Evolutionary conservation across 2,888 invertebrate genomes (phyloP).

Genomic region (Dinocampus coccinellae): DNA sequence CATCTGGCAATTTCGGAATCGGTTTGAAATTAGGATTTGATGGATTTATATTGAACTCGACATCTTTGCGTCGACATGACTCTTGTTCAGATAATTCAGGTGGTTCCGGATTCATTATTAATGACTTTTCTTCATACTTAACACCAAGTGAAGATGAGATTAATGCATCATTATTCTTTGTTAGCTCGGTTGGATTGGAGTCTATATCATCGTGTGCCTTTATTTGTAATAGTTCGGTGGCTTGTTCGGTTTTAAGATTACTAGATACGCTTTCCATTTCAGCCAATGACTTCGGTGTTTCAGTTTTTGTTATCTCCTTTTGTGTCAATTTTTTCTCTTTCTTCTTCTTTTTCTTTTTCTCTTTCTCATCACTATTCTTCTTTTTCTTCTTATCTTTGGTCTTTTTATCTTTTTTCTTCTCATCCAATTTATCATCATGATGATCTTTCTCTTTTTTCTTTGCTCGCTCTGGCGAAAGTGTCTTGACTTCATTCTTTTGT

Average conservation of each 20-base stretch:
- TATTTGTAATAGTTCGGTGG: neutral
- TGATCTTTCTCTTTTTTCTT: constrained; percentile 75
- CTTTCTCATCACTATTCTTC: constrained; percentile 73
- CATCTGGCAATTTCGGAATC: constrained; percentile 59
- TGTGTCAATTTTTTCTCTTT: constrained; percentile 63
- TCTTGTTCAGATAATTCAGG: constrained; percentile 53
- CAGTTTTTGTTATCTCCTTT: constrained; percentile 54
- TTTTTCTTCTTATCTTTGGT: constrained; percentile 72
- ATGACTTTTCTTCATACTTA: constrained; percentile 62
- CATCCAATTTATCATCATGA: constrained; percentile 64
- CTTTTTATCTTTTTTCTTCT: constrained; percentile 69
- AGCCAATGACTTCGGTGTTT: constrained; percentile 26
- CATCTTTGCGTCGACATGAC: constrained; percentile 41
- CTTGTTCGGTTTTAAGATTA: neutral
- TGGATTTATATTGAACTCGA: constrained; percentile 62
- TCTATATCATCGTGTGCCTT: constrained; percentile 25
- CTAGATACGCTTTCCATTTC: constrained; percentile 29
- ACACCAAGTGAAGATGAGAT: constrained; percentile 45
- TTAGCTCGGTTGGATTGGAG: constrained; percentile 9
- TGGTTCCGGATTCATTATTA: constrained; percentile 64
- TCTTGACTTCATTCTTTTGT: constrained; percentile 66
- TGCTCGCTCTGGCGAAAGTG: constrained; percentile 63
- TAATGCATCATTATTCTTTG: constrained; percentile 26
- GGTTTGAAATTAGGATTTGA: constrained; percentile 66
- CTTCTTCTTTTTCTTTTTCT: constrained; percentile 71